Base-by-base conservation (phyloP, 2,797 vertebrate species). In the Synanceia verrucosa region DNA sequence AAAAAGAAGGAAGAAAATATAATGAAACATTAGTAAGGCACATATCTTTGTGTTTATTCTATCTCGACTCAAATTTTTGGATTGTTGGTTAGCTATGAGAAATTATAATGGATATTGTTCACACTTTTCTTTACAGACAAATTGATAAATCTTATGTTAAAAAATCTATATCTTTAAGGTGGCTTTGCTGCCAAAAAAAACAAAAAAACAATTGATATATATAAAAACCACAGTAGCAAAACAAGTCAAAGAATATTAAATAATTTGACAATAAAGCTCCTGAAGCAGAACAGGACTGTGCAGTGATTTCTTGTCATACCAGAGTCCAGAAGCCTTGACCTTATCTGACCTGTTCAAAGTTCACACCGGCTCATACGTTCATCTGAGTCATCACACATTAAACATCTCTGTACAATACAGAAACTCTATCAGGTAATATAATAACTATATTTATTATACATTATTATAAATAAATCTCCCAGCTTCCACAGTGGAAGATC, bases 401-500 rank as follows among this genome's bases (percentile, higher is more conserved):
- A 16, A 26, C 16, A 9, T 11, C 18, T 33, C 48, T 13, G 19
- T 26, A n/a, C 10, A 5, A 5, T 6, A 23, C 14, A 43, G 26
- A 13, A 16, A 21, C 28, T 31, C 14, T 23, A 16, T 33, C 7
- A 33, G 7, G 9, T 28, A 33, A 51, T 47, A 50, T 65, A 62
- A 5, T 52, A 9, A 55, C n/a, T 41, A 23, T 57, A 39, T 58
- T 48, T n/a, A 58, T 50, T 26, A 51, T 33, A 3, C 2, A 29
- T 34, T 4, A 33, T 11, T 14, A 61, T 53, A 16, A 36, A 36
- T 73, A 44, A 12, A 44, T 65, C 62, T 73, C 46, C 59, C 53
- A 9, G 18, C 70, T 65, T 73, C 61, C 70, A 65, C 70, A 65
- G 62, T 1, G 3, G 46, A 56, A 41, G 61, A 65, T 24, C 5